Evolutionary conservation across 1,140 invertebrate species (phyloP).

Genomic region (Drosophila bocki): DNA sequence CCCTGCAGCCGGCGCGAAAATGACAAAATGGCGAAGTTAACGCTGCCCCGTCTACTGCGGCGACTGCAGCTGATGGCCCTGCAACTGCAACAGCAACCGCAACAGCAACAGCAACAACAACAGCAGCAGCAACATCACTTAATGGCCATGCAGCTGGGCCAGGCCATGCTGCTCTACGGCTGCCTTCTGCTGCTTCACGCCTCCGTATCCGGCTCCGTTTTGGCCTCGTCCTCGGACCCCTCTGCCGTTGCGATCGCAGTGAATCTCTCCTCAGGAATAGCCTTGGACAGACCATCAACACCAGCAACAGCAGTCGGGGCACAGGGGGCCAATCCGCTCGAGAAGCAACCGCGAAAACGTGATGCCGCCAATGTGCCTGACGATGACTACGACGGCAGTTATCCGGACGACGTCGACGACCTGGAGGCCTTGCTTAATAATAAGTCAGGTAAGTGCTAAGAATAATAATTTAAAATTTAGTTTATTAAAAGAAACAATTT

Average conservation of each 20-base stretch:
- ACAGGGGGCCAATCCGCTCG: background rate
- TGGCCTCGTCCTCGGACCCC: conserved; percentile 27
- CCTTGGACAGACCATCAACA: conserved; percentile 4
- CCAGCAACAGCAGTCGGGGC: conserved; percentile 3
- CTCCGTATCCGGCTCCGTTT: conserved; percentile 53
- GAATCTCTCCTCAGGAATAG: conserved; percentile 24
- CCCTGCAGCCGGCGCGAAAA: conserved; percentile 45
- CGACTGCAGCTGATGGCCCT: conserved; percentile 59
- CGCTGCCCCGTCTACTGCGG: conserved; percentile 71
- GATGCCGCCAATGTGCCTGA: conserved; percentile 83
- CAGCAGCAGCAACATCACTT: conserved; percentile 38
- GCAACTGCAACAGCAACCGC: conserved; percentile 30
- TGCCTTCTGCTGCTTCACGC: conserved; percentile 73
- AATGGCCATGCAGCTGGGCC: conserved; percentile 69
- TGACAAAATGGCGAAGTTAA: conserved; percentile 80
- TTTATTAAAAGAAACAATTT: background rate
- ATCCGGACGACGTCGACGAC: conserved; percentile 82
- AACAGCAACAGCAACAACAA: conserved; percentile 51
- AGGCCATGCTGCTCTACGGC: conserved; percentile 74
- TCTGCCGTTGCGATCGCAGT: background rate
- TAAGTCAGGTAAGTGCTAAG: conserved; percentile 83
- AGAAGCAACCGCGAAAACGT: conserved; percentile 53
- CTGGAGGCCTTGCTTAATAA: conserved; percentile 82
- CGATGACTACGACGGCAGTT: conserved; percentile 81
- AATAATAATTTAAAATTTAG: too few relatives aligned